These are phyloP conservation scores for Epizoanthus illoricatus DNA, from an alignment of 92 coral and sea anemone species.

Conservation along the genomic window DNA sequence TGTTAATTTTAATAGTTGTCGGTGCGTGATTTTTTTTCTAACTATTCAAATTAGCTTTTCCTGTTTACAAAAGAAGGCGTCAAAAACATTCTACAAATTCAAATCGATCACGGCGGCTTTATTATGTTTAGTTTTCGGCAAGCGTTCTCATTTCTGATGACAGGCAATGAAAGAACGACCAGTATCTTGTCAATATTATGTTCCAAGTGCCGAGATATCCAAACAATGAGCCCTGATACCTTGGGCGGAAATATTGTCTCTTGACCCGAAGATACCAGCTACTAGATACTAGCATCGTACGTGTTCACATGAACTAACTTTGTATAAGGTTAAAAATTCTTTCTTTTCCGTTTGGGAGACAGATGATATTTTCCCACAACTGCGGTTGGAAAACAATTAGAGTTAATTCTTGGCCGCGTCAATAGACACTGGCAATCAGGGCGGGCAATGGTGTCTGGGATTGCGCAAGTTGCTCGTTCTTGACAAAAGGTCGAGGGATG, in stretches of 20 bases:
- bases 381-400: not conserved
- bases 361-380: not conserved
- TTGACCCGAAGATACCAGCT: not conserved
- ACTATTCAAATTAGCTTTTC: slow-evolving; percentile 30
- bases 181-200: not conserved
- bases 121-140: slow-evolving; percentile 41
- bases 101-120: slow-evolving; percentile 23
- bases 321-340: not conserved
- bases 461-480: slow-evolving; percentile 3
- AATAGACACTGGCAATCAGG: not conserved
- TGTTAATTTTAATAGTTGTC: not conserved
- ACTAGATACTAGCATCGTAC: not conserved
- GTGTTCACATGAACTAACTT: not conserved
- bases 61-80: slow-evolving; percentile 32
- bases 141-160: slow-evolving; percentile 21
- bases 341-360: not conserved
- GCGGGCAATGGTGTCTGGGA: slow-evolving; percentile 12
- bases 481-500: not conserved
- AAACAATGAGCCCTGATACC: slow-evolving; percentile 22
- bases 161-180: not conserved
- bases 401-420: not conserved
- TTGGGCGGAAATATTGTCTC: slow-evolving; percentile 29
- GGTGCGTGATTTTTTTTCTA: slow-evolving; percentile 27
- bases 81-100: slow-evolving; percentile 42
- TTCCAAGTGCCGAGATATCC: slow-evolving; percentile 15